Base-by-base conservation (phyloP, 1,140 invertebrate genomes). In the fruit fly (Drosophila melanogaster) region DNA sequence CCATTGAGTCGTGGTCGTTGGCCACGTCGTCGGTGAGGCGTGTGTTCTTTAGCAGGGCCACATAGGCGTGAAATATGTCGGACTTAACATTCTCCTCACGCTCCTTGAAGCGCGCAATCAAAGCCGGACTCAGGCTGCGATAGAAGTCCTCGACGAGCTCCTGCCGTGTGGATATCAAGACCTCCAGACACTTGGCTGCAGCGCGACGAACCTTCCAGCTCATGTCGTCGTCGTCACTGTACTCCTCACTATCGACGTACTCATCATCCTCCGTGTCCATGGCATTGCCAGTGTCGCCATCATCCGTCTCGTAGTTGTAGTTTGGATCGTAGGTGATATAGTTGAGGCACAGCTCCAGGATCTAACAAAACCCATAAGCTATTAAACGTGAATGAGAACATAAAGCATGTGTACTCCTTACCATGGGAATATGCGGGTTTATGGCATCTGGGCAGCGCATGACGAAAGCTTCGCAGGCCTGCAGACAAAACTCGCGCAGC, bases 141-240 rank as follows among this genome's bases (percentile, higher is more conserved):
- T 99, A 99, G 92, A 99, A 96, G 58, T 99, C 97, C 8, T 95
- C 93, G 19, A 99, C 92, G 73, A 98, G 94, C 91, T 99, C 98
- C 74, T 98, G 96, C 62, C 98, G 94, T 0, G 97, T 99, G 0
- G 96, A 94, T 65, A 99, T 97, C 17, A 99, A 95, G 8, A 98
- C 97, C 93, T 99, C 98, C 5, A 99, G 93, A 92, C 98, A 99
- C 93, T 99, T 99, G 0, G 99, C 98, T 35, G 98, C 97, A 4
- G 98, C 96, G 46, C 99, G 94, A 50, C 99, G 94, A 7, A 95
- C 96, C 94, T 99, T 99, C 99, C 99, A 99, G 61, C 97, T 98
- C 96, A 99, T 98, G 92, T 99, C 99, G 92, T 99, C 99, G 93
- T 99, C 98, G 92, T 99, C 98, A 38, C 98, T 99, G 91, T 99